A percentile compares a stretch with the other conserved stretches of the same genome.
phyloP scores from a whole-genome alignment of 2,113 vertebrate species.

The Mormyrus lacerda region DNA sequence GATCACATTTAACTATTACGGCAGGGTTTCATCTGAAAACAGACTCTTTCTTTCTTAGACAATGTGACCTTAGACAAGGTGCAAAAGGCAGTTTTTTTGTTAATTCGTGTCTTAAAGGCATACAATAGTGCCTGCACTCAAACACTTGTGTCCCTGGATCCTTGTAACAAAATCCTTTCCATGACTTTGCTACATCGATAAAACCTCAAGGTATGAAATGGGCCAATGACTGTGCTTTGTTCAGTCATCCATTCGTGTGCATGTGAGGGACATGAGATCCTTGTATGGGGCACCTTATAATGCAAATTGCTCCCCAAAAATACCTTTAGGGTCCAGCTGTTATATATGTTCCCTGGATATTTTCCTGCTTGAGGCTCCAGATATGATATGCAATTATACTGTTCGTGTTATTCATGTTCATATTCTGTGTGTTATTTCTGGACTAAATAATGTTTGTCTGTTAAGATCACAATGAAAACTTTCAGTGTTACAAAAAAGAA shows the following conservation, averaged over 20 bases:
- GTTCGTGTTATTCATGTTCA: neutral
- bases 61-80: too few relatives aligned
- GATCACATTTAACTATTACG: neutral
- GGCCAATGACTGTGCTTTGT: neutral
- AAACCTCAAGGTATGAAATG: neutral
- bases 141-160: neutral
- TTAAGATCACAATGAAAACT: neutral
- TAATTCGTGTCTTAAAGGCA: neutral
- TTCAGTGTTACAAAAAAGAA: neutral
- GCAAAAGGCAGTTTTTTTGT: neutral
- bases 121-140: neutral
- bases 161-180: neutral
- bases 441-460: neutral
- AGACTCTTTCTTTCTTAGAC: neutral
- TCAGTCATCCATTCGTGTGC: neutral
- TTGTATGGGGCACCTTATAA: neutral
- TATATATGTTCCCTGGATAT: neutral
- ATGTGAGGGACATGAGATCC: neutral
- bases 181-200: neutral
- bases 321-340: neutral
- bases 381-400: too few relatives aligned
- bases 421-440: too few relatives aligned
- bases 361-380: too few relatives aligned
- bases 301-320: neutral
- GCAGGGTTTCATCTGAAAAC: neutral